A percentile compares a stretch with the other conserved stretches of the same genome.
Conservation (phyloP, 2,797 vertebrate species). For the Gadopsis bispinosus region DNA sequence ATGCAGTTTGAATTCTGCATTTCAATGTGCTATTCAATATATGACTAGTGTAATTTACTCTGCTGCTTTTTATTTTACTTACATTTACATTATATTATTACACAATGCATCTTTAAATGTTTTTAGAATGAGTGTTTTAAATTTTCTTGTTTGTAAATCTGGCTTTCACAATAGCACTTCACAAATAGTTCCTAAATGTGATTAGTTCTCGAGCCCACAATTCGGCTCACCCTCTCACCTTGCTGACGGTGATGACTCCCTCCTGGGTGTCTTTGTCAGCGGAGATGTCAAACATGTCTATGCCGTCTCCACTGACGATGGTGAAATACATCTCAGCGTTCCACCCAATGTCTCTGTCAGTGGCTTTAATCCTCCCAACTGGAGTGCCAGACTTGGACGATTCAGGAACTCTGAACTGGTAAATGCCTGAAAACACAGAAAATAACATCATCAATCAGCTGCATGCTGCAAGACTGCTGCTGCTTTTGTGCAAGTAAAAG, state of each 20-base stretch:
- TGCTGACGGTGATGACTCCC: slow-evolving; percentile 91
- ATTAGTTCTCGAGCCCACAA: neutral
- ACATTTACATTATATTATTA: neutral
- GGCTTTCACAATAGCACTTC: neutral
- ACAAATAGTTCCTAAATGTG: neutral
- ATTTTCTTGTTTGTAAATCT: neutral
- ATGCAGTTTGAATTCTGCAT: neutral
- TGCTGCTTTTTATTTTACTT: neutral
- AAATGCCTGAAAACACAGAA: slow-evolving; percentile 83
- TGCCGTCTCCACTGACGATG: slow-evolving; percentile 90
- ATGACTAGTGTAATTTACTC: neutral
- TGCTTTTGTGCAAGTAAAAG: neutral
- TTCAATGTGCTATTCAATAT: neutral
- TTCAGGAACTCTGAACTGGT: slow-evolving; percentile 91
- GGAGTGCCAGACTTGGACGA: slow-evolving; percentile 82
- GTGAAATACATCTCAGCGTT: slow-evolving; percentile 93
- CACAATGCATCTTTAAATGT: neutral
- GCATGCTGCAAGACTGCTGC: no score
- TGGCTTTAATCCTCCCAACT: slow-evolving; percentile 90
- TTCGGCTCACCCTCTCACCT: slow-evolving; percentile 82
- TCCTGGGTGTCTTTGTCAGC: slow-evolving; percentile 93
- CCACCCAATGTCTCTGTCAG: slow-evolving; percentile 89
- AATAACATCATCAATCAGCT: neutral
- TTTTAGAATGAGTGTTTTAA: neutral
- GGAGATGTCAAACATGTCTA: slow-evolving; percentile 90